Conservation (phyloP, 2,888 invertebrate genomes). For the Cosmorhoe ocellata region DNA sequence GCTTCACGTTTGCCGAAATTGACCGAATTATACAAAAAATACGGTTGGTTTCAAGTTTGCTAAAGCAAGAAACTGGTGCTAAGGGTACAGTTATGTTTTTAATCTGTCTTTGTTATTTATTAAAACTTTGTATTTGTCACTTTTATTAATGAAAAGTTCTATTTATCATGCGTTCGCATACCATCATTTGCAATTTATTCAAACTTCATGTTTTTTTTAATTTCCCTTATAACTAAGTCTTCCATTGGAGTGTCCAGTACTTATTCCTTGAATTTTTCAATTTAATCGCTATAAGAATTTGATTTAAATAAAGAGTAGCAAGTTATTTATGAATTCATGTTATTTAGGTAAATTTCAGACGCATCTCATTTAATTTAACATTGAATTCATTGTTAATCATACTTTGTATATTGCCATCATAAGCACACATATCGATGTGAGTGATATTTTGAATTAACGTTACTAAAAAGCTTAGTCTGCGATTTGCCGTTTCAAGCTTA, state of each 20-base stretch:
- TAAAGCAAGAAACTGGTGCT: constrained; percentile 16
- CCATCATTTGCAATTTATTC: constrained; percentile 1
- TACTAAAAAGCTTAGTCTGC: neutral
- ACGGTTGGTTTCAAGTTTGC: neutral
- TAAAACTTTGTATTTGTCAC: constrained; percentile 7
- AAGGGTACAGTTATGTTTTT: constrained; percentile 15
- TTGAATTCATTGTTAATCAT: constrained; percentile 29
- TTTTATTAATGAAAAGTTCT: constrained; percentile 9
- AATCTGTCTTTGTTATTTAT: constrained; percentile 15
- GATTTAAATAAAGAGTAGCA: constrained; percentile 43
- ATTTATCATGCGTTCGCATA: constrained; percentile 3
- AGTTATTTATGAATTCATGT: constrained; percentile 53
- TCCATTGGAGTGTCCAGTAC: constrained; percentile 59
- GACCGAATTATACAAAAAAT: neutral
- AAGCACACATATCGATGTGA: constrained; percentile 7
- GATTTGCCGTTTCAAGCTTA: neutral
- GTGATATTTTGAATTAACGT: constrained; percentile 5
- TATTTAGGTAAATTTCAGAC: constrained; percentile 36
- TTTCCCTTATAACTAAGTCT: constrained; percentile 50
- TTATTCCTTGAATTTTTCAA: constrained; percentile 8
- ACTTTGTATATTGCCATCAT: constrained; percentile 27
- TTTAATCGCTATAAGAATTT: constrained; percentile 23
- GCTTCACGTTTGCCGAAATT: no score
- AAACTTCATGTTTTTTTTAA: constrained; percentile 3
- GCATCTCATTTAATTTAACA: constrained; percentile 35